phyloP scores from a whole-genome alignment of 2,888 invertebrate species.

The Cantharis rufa region DNA sequence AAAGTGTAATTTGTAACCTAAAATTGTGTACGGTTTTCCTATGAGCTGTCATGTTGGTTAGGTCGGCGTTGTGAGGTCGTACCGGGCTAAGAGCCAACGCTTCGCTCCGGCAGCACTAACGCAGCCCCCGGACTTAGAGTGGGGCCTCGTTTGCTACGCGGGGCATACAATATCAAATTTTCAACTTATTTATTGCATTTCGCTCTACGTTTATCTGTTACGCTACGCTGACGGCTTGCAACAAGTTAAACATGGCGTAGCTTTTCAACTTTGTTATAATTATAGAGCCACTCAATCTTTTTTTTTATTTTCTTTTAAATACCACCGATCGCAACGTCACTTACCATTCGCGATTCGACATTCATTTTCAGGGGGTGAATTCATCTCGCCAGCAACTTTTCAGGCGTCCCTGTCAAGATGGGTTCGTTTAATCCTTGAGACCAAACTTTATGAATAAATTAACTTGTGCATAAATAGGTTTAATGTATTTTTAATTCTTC shows the following conservation, averaged over 20 bases:
- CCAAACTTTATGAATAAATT: background rate
- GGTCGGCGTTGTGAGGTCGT: slow-evolving; percentile 34
- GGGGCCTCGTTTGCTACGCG: slow-evolving; percentile 48
- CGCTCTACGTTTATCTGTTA: background rate
- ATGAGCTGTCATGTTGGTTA: slow-evolving; percentile 40
- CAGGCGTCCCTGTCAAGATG: background rate
- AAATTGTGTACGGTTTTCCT: slow-evolving; percentile 27
- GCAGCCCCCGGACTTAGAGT: slow-evolving; percentile 51
- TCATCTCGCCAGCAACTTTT: background rate
- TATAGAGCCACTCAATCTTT: background rate
- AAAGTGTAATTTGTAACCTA: slow-evolving; percentile 26
- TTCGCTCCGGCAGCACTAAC: slow-evolving; percentile 42
- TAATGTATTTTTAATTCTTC: too few species aligned
- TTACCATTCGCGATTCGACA: background rate
- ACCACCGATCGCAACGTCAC: background rate
- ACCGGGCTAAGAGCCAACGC: slow-evolving; percentile 38
- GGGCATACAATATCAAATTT: slow-evolving; percentile 46
- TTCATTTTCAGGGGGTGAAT: background rate
- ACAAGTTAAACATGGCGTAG: slow-evolving; percentile 2
- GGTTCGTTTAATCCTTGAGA: background rate
- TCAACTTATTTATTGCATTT: slow-evolving; percentile 27
- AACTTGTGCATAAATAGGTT: background rate
- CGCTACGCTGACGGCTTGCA: background rate
- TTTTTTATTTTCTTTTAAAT: background rate
- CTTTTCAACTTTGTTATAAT: background rate